Evolutionary conservation across 1,140 invertebrate species (phyloP), one percentile per base, ranked within the genome.

Genomic region (Camponotus floridanus): DNA sequence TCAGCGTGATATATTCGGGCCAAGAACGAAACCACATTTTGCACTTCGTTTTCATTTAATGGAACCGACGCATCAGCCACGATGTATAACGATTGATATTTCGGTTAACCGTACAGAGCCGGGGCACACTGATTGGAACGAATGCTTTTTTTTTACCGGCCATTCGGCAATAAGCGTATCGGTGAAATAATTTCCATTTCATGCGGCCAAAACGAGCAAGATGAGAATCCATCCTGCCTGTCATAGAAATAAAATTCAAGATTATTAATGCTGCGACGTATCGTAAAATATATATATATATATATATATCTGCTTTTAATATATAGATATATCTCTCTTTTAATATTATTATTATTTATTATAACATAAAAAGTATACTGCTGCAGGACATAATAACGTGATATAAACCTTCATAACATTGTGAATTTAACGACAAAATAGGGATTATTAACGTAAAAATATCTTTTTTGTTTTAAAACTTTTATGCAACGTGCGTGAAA

Each of bases 31-130:
- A 79, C 85, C 76, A 67, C 62, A 51, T 89, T 87, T 79, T 81
- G 51, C 83, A 85, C 57, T 89, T 89, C 48, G 76, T 59, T 89
- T 89, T 84, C 88, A 65, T 84, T 87, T 89, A 89, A 90, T 87
- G 70, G 71, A 80, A 79, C 67, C 65, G 67, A 39, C 65, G 79
- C 79, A 76, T 62, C 39, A 55, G 57, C 39, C 62, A 48, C 80
- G 42, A 57, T 59, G 64, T 73, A 74, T 81, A 88, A 87, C 87
- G 80, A 79, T 85, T 74, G 87, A 74, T 55, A 76, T 85, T 88
- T 73, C 80, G 86, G 74, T 79, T 68, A 85, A 79, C 84, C 36
- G 67, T 42, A 42, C 51, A 21, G 42, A 45, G 57, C 42, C 73
- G 86, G 85, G 67, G 45, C 86, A 31, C 59, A 67, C 74, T 88